Evolutionary conservation across 2,888 invertebrate genomes (phyloP).

Genomic region (Augiades crinisus): DNA sequence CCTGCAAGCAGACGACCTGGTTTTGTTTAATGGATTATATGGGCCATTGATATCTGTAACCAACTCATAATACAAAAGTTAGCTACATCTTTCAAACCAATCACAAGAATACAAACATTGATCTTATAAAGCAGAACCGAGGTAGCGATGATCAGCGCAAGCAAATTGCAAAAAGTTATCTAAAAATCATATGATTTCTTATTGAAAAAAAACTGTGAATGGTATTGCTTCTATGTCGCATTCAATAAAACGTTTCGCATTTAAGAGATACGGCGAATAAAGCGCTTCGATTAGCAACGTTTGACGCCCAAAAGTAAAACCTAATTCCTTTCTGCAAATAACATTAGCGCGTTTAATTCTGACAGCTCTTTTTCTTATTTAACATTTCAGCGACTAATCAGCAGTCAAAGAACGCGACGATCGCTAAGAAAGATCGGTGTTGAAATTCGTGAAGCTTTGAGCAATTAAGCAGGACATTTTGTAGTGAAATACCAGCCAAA

Average conservation of each 20-base stretch:
- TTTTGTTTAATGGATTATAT: too few relatives aligned
- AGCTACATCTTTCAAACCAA: too few relatives aligned
- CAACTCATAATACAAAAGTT: too few relatives aligned
- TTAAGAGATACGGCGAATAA: not conserved
- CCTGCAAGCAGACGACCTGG: too few relatives aligned
- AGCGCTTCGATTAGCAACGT: not conserved
- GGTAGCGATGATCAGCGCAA: too few relatives aligned
- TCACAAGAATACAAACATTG: too few relatives aligned
- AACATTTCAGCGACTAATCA: conserved; percentile 22
- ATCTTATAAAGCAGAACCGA: too few relatives aligned
- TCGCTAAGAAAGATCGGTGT: conserved; percentile 19
- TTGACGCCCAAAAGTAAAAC: conserved; percentile 1
- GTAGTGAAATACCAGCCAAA: conserved; percentile 31
- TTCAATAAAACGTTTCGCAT: not conserved
- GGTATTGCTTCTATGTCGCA: too few relatives aligned
- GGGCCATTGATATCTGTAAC: too few relatives aligned
- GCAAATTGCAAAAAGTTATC: too few relatives aligned
- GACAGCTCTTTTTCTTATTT: conserved; percentile 19
- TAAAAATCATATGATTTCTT: too few relatives aligned
- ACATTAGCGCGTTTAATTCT: conserved; percentile 20
- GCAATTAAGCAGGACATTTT: conserved; percentile 26
- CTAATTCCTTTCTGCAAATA: conserved; percentile 8
- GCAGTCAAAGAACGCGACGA: conserved; percentile 26
- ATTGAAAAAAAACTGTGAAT: too few relatives aligned
- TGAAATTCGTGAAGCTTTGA: conserved; percentile 21